A percentile compares a stretch with the other conserved stretches of the same genome.
Conservation (phyloP, 2,888 invertebrate species). For the Octonoba sinensis region DNA sequence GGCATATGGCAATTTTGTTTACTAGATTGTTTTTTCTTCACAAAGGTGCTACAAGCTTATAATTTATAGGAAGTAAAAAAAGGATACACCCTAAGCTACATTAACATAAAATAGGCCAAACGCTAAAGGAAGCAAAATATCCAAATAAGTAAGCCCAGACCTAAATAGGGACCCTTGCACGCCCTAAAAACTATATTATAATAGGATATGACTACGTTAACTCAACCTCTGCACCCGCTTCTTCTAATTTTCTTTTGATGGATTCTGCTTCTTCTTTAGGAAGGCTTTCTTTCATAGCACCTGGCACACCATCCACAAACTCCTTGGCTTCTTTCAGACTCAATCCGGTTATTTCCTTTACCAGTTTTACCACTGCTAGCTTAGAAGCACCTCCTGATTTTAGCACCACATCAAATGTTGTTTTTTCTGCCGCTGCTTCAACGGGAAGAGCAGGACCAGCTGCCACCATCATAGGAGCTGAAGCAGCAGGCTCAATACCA, state of each 20-base stretch:
- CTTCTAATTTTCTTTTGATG: slow-evolving; percentile 17
- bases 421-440: slow-evolving; percentile 1
- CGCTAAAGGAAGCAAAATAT: too few species aligned
- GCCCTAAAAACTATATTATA: too few species aligned
- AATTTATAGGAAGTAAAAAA: too few species aligned
- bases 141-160: too few species aligned
- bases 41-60: too few species aligned
- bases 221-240: slow-evolving; percentile 46
- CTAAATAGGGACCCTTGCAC: too few species aligned
- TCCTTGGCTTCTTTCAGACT: slow-evolving; percentile 51
- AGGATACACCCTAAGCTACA: too few species aligned
- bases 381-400: slow-evolving; percentile 8
- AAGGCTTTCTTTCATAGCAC: slow-evolving; percentile 15
- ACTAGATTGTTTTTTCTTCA: too few species aligned
- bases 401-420: slow-evolving; percentile 14
- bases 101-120: too few species aligned
- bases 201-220: too few species aligned
- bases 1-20: too few species aligned
- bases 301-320: slow-evolving; percentile 35
- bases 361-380: slow-evolving; percentile 24
- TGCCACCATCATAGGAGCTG: neutral
- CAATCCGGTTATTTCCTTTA: slow-evolving; percentile 18
- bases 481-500: neutral
- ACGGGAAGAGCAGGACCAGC: slow-evolving; percentile 16
- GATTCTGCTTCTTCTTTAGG: slow-evolving; percentile 29